Base-by-base conservation (phyloP, 2,797 vertebrate species). In the Rhinatrema bivittatum region DNA sequence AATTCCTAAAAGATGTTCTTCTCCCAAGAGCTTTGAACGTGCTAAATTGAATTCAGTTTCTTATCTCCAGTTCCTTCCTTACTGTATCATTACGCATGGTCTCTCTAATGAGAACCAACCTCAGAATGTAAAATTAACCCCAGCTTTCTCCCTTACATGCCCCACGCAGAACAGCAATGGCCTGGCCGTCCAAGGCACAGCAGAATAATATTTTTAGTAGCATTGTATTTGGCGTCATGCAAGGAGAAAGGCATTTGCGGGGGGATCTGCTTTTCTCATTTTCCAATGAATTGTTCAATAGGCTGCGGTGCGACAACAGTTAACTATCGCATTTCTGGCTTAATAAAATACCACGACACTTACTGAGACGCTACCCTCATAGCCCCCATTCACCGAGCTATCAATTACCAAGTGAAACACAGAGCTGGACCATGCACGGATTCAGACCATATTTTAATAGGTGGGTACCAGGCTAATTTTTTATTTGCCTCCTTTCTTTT, bases 341-440 rank as follows among this genome's bases (percentile, higher is more conserved):
- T 68, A 60, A 79, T 81, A 75, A 81, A 81, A 75, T 39, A 70
- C 70, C 71, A 40, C 72, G 79, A 66, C 64, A 65, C 60, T 44
- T 26, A 34, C 52, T 65, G 75, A 84, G 84, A 86, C 82, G 3
- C 83, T 85, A 81, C 82, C n/a, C 78, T 87, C 83, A 85, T 79
- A 65, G 71, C 45, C 54, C 45, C 54, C 51, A 6, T 62, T 38
- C 50, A 65, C 74, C 57, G 71, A 54, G 60, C 23, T 59, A 69
- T 84, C 65, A 1, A 51, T 82, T 80, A 72, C 80, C 52, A 35
- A 37, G 46, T 5, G 37, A 63, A 62, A 59, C 29, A n/a, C 3
- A 3, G 27, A 61, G 42, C 36, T 11, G 64, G 46, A 58, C 47
- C 38, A 23, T 9, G 25, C 32, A 19, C 32, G 36, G 56, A 50